Conservation (phyloP, 2,797 vertebrate species). For the Macropus fuliginosus region DNA sequence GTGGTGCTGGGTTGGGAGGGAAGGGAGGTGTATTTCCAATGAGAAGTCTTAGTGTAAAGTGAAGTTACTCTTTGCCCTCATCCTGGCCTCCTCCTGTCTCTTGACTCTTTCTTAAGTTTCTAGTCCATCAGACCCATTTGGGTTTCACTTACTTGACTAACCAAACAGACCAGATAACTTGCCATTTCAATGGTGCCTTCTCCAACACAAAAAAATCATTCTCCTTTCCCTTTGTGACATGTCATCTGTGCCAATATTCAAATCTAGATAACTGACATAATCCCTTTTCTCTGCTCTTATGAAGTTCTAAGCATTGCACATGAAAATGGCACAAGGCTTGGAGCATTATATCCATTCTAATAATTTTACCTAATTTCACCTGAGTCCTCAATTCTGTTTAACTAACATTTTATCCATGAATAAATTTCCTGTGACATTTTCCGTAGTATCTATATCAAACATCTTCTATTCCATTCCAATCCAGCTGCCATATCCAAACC, state of each 20-base stretch:
- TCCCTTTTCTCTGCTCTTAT: neutral
- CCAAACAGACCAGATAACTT: neutral
- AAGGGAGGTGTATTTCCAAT: neutral
- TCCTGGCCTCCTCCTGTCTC: neutral
- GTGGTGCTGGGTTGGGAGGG: neutral
- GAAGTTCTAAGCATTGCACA: neutral
- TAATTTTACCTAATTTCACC: neutral
- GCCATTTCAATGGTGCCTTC: neutral
- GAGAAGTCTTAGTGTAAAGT: neutral
- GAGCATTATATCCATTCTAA: neutral
- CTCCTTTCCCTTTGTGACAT: neutral
- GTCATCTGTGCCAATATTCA: neutral
- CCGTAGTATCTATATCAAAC: neutral
- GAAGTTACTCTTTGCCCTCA: neutral
- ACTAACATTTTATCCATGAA: neutral
- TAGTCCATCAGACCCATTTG: neutral
- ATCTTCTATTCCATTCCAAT: neutral
- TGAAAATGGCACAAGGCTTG: neutral
- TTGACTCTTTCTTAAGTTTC: neutral
- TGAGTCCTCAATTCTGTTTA: neutral
- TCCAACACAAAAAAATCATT: neutral
- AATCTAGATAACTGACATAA: neutral
- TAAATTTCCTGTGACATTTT: neutral
- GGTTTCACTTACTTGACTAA: neutral
- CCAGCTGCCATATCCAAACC: neutral